Percentiles rank a stretch among this genome's conserved stretches.
Evolutionary conservation across 2,797 vertebrate species (phyloP).

Genomic region (Triplophysa bombifrons): DNA sequence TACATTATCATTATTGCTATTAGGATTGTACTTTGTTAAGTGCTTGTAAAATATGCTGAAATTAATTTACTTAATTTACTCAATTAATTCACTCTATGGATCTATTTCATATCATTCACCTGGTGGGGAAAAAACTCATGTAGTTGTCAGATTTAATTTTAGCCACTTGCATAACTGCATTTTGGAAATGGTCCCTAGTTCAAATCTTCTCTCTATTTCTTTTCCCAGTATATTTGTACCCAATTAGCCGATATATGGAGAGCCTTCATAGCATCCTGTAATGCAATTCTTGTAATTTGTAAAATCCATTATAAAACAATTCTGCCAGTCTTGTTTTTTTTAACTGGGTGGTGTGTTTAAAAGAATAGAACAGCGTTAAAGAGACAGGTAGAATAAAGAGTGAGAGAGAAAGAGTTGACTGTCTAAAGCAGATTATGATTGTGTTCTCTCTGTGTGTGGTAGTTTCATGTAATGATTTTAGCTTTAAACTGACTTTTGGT

Average conservation of each 20-base stretch:
- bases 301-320: not conserved
- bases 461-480: slow-evolving; percentile 77
- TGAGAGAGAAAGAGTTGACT: slow-evolving; percentile 23
- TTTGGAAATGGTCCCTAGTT: slow-evolving; percentile 42
- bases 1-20: not conserved
- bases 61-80: not conserved
- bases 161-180: slow-evolving; percentile 19
- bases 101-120: slow-evolving; percentile 46
- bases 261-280: not conserved
- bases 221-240: slow-evolving; percentile 1
- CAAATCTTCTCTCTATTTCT: slow-evolving; percentile 18
- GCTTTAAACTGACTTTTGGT: slow-evolving; percentile 80
- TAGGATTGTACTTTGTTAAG: not conserved
- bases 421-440: slow-evolving; percentile 32
- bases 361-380: slow-evolving; percentile 46
- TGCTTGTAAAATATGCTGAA: not conserved
- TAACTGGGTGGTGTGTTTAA: slow-evolving; percentile 50
- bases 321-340: not conserved
- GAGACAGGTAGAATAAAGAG: not conserved
- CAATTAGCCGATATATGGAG: not conserved
- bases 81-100: not conserved
- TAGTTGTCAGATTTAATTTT: slow-evolving; percentile 45
- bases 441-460: slow-evolving; percentile 53
- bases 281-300: slow-evolving; percentile 3
- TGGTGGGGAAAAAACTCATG: slow-evolving; percentile 47